A percentile compares a stretch with the other conserved stretches of the same genome.
phyloP scores from a whole-genome alignment of 2,888 invertebrate species.

The Polydrusus pterygomalis region DNA sequence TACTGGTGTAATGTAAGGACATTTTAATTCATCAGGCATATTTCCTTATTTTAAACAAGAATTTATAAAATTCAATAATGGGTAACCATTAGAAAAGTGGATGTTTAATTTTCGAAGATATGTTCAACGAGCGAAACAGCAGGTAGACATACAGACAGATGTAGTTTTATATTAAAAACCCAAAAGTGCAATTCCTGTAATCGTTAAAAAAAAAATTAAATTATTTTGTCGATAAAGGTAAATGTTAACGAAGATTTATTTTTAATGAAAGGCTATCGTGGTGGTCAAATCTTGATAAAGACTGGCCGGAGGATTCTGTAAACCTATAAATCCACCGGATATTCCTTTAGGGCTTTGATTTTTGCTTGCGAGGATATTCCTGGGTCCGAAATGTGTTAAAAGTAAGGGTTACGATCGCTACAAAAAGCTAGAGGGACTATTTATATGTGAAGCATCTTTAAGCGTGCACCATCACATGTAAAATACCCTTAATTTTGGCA shows the following conservation, averaged over 20 bases:
- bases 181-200: no score
- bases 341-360: background rate
- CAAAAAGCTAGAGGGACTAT: background rate
- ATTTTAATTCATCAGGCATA: no score
- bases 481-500: no score
- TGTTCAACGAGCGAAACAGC: no score
- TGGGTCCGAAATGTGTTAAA: background rate
- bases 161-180: no score
- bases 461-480: background rate
- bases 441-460: background rate
- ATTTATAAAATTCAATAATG: no score
- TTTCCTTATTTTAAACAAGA: no score
- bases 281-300: conserved; percentile 3
- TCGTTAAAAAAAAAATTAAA: background rate
- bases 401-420: background rate
- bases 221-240: background rate
- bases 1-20: no score
- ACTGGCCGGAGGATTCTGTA: background rate
- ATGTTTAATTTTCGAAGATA: no score
- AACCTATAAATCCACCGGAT: conserved; percentile 2
- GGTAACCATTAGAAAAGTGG: no score
- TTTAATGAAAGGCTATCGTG: conserved; percentile 1
- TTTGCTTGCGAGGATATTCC: background rate
- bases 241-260: background rate
- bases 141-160: no score